Base-by-base conservation (phyloP, 53 echinoderm and acorn worm species). In the Temnopleurus reevesii region DNA sequence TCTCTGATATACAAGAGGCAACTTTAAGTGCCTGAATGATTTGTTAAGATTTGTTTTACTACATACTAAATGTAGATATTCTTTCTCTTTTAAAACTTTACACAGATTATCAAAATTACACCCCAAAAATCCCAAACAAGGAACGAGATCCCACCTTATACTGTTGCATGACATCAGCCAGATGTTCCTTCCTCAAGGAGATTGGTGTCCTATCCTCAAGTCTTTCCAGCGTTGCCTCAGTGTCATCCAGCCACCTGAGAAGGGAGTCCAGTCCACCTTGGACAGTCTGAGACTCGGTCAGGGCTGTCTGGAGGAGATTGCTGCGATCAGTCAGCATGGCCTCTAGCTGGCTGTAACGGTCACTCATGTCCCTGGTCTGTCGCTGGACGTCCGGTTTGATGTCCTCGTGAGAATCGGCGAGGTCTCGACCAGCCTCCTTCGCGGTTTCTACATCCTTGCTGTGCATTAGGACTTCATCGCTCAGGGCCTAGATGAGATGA, bases 81-180 rank as follows among this genome's bases (percentile, higher is more conserved):
- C n/a, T n/a, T n/a, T n/a, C n/a, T n/a, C n/a, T n/a, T n/a, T n/a
- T n/a, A n/a, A n/a, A n/a, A n/a, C 55, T 13, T 12, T 47, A 13
- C 3, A 47, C 47, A 47, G 47, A 21, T 55, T 17, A 15, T 55
- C 55, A 55, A 55, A 47, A 12, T 55, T 55, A n/a, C n/a, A n/a
- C n/a, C n/a, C n/a, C n/a, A n/a, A n/a, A n/a, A n/a, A n/a, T n/a
- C n/a, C n/a, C n/a, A n/a, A n/a, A n/a, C n/a, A n/a, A n/a, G n/a
- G n/a, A n/a, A n/a, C n/a, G n/a, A n/a, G n/a, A n/a, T 65, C 84
- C 36, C 60, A 97, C 97, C 96, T 91, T 96, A 92, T 99, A 95
- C 58, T 99, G 95, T 35, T 96, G 92, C 76, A 93, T 89, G 53
- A 86, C 63, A 55, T 96, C 96, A 58, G 77, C 91, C 55, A 99